Evolutionary conservation across 1,140 invertebrate species (phyloP), one percentile per base, ranked within the genome.

Genomic region (Trichomalopsis sarcophagae): DNA sequence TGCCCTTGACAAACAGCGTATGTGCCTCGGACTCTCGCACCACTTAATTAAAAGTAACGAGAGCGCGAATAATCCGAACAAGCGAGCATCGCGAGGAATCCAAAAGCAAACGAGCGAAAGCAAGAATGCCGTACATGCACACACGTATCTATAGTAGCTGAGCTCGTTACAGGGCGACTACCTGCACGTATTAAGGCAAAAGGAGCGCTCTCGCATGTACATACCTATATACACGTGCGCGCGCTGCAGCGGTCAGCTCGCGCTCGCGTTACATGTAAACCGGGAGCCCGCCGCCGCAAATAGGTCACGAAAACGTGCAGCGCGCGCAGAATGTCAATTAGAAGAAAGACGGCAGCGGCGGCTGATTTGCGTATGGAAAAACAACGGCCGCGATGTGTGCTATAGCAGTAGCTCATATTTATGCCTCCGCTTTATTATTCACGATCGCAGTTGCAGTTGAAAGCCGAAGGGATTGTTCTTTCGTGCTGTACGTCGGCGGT

Each of bases 291-390:
- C 40, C n/a, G 36, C 27, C 62, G 23, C 79, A 81, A 81, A 81
- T 81, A 69, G 79, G 62, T 81, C 79, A 81, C 79, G 79, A 81
- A 81, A 81, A 81, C 62, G 79, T 69, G 62, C 40, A 68, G 77
- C 77, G 40, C 62, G 11, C n/a, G 21, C n/a, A 44, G 79, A 81
- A 81, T 81, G 79, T 81, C 79, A 81, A 81, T 81, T 81, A 81
- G 50, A 62, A 62, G 7, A 9, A 62, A 62, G 17, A 62, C 55
- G 55, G 14, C 40, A 44, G 40, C 7, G 0, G 66, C 27, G 68
- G 14, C 68, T 33, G 68, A 75, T 75, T 75, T 75, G 73, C 73
- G 73, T 75, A 75, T 33, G 73, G 30, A 40, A 40, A 75, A 40
- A 75, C 33, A 74, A 36, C 30, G 5, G 17, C 27, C 27, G 27